Base-by-base conservation (phyloP, 1,140 invertebrate species). In the Drosophila takahashii region DNA sequence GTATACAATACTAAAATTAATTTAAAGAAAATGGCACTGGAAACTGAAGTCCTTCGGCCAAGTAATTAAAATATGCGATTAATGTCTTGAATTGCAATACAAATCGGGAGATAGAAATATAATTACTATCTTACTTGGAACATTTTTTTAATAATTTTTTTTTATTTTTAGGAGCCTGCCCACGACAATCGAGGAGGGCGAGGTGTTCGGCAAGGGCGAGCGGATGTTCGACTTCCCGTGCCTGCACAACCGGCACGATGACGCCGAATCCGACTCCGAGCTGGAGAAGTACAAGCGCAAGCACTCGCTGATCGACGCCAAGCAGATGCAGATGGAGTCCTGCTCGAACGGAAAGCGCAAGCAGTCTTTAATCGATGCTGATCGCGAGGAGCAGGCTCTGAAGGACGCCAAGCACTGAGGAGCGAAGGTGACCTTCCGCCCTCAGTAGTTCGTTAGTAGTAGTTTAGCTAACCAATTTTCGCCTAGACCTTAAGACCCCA, bases 201-300 rank as follows among this genome's bases (percentile, higher is more conserved):
- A 95, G 87, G 77, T 92, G 13, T 95, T 95, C 79, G 95, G 95
- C 34, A 94, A 93, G 77, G 93, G 93, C 58, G 94, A 95, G 78
- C 92, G 92, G 34, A 89, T 94, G 73, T 94, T 93, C 65, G 93
- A 94, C 45, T 95, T 94, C 90, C 91, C 92, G 7, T 93, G 93
- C 54, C 91, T 92, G 34, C 78, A 74, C 58, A 57, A 62, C 34
- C 45, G 67, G 32, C 62, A 83, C 22, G 81, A 90, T 16, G 90
- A 91, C 56, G 72, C 71, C 9, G 75, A 81, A 15, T 81, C 69
- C 13, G 90, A 91, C 50, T 80, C 84, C n/a, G 90, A 91, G 56
- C 36, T 89, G 57, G 90, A 90, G 51, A 83, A 87, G 47, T 89
- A 89, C 69, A 91, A 91, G 56, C 90, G 90, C 5, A 91, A 91